phyloP scores from a whole-genome alignment of 2,888 invertebrate species.

The Aleiodes leptofemur region DNA sequence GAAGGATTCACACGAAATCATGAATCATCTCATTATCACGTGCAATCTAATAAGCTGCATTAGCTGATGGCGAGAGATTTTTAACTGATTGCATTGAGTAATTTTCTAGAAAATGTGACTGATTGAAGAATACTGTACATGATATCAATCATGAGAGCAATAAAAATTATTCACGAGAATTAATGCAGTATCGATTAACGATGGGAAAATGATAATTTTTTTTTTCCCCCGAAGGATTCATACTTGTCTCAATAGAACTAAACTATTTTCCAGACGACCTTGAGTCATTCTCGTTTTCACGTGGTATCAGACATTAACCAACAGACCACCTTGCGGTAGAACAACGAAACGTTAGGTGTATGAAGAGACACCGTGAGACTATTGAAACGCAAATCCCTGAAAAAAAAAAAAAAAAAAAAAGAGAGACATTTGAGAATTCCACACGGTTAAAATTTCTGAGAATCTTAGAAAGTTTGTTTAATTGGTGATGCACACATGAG shows the following conservation, averaged over 20 bases:
- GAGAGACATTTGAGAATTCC: not conserved
- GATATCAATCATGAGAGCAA: too few relatives aligned
- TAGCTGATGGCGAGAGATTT: not conserved
- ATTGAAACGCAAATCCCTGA: not conserved
- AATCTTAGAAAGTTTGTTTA: slow-evolving; percentile 18
- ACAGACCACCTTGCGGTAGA: not conserved
- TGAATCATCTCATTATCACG: slow-evolving; percentile 22
- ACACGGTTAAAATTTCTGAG: slow-evolving; percentile 14
- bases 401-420: not conserved
- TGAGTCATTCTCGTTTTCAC: not conserved
- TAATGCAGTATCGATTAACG: not conserved
- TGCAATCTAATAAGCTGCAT: slow-evolving; percentile 18
- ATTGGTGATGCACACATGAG: not conserved
- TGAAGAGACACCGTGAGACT: not conserved
- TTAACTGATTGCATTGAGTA: slow-evolving; percentile 4
- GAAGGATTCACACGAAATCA: slow-evolving; percentile 10
- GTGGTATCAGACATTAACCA: slow-evolving; percentile 1
- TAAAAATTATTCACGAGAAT: too few relatives aligned
- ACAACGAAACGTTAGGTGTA: not conserved
- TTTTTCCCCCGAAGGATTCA: not conserved
- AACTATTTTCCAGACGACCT: slow-evolving; percentile 30
- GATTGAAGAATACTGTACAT: not conserved
- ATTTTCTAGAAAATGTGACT: slow-evolving; percentile 9
- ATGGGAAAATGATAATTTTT: not conserved
- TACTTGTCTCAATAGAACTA: slow-evolving; percentile 4